phyloP scores from a whole-genome alignment of 2,888 invertebrate genomes.

The Synergus itoensis region DNA sequence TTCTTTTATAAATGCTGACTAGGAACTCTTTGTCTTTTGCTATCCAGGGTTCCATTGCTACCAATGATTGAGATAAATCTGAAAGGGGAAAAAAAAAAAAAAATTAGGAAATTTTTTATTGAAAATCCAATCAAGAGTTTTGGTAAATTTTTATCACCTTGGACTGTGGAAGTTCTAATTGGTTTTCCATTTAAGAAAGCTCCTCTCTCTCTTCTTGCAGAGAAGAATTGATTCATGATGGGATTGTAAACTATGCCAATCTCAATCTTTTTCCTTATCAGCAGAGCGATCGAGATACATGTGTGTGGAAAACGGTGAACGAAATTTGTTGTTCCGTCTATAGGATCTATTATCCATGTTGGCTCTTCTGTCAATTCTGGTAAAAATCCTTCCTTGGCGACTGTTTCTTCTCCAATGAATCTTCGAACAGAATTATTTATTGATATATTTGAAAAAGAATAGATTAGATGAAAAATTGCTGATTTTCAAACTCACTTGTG shows the following conservation, averaged over 20 bases:
- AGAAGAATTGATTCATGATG: constrained; percentile 84
- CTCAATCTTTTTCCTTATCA: constrained; percentile 80
- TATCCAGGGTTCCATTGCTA: constrained; percentile 73
- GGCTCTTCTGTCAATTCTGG: constrained; percentile 86
- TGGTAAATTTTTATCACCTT: constrained; percentile 73
- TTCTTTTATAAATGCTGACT: constrained; percentile 64
- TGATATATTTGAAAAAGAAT: not conserved
- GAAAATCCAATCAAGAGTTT: not conserved
- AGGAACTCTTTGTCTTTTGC: constrained; percentile 67
- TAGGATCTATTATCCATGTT: constrained; percentile 92
- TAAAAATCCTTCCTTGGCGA: constrained; percentile 77
- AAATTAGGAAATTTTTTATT: constrained; percentile 8
- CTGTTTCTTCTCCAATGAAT: constrained; percentile 90
- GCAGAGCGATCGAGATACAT: constrained; percentile 85
- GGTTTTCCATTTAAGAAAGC: constrained; percentile 86
- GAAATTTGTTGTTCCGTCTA: constrained; percentile 95
- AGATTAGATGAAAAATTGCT: not conserved
- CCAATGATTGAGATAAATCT: constrained; percentile 75
- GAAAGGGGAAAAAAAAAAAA: constrained; percentile 50
- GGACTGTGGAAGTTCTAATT: constrained; percentile 80
- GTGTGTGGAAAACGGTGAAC: constrained; percentile 85
- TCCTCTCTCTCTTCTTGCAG: constrained; percentile 85
- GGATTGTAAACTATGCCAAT: constrained; percentile 90
- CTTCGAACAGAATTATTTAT: constrained; percentile 74
- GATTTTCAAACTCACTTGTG: constrained; percentile 80